Conservation (phyloP, 37 sponge, comb jelly and placozoan species). For the Mnemiopsis leidyi region DNA sequence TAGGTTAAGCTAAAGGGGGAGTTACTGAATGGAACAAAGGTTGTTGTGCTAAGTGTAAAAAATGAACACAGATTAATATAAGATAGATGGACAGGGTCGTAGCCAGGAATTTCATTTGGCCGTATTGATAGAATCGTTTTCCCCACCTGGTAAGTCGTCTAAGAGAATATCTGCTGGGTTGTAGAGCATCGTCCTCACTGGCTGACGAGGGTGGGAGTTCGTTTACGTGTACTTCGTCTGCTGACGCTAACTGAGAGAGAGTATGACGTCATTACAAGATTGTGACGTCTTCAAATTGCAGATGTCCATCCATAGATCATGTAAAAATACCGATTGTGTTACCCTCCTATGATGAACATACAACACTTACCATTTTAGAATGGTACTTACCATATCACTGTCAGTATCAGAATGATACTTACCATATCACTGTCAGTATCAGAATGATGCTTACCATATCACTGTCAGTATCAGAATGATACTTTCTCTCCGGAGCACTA, state of each 20-base stretch:
- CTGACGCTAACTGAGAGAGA: constrained; percentile 19
- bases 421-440: constrained; percentile 33
- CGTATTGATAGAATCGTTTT: no score
- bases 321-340: no score
- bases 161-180: background rate
- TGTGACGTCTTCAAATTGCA: no score
- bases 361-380: background rate
- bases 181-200: constrained; percentile 9
- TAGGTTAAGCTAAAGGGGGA: no score
- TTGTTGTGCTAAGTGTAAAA: no score
- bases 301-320: no score
- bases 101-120: no score
- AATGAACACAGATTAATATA: no score
- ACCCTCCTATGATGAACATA: no score
- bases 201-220: background rate
- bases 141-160: constrained; percentile 14
- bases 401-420: constrained; percentile 2
- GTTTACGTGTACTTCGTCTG: constrained; percentile 14
- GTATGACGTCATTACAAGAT: background rate
- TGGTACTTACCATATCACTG: background rate
- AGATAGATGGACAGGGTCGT: no score
- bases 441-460: background rate
- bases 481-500: background rate
- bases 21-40: no score
- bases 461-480: constrained; percentile 22